Evolutionary conservation across 2,113 vertebrate species (phyloP), one percentile per base, ranked within the genome.

Genomic region (Epinephelus fuscoguttatus): DNA sequence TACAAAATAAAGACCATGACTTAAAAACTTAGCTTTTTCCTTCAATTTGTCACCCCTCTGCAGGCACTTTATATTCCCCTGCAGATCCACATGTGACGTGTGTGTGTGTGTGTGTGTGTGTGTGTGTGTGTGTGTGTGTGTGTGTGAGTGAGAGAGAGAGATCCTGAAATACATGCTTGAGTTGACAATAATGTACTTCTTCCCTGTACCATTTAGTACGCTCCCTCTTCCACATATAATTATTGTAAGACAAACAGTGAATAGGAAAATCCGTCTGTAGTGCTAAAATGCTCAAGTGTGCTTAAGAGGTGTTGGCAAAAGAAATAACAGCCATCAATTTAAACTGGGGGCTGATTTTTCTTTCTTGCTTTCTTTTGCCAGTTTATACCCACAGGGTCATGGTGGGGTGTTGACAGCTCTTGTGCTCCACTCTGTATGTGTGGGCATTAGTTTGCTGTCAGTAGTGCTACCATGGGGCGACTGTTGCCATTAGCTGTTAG

Each of bases 401-500:
- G 57, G 80, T 62, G 57, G 87, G 82, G 91, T 81, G 90, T 86
- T 92, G 90, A 93, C 92, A 92, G 85, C 74, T 84, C 82, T 75
- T 71, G 81, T 74, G 79, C 76, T 86, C 66, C 79, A 63, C 81
- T 89, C 73, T 81, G 89, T 86, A 61, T 84, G 82, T 90, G 91
- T 87, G 89, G 88, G 78, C 84, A 87, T 81, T 84, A 82, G 91
- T 91, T 93, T 90, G 57, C 84, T 83, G 85, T 90, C 89, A 86
- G 84, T 59, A 67, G 84, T 1, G 55, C 57, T 86, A 62, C 75
- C 80, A 79, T 79, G 72, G 85, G 80, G 89, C 13, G 78, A 84
- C 73, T 84, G 90, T 88, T 92, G 88, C 87, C 89, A 90, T 90
- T 93, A 86, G 89, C 88, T 89, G 88, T 88, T 93, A 89, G 85